phyloP scores from a whole-genome alignment of 2,797 vertebrate species.

The Sciaenops ocellatus region DNA sequence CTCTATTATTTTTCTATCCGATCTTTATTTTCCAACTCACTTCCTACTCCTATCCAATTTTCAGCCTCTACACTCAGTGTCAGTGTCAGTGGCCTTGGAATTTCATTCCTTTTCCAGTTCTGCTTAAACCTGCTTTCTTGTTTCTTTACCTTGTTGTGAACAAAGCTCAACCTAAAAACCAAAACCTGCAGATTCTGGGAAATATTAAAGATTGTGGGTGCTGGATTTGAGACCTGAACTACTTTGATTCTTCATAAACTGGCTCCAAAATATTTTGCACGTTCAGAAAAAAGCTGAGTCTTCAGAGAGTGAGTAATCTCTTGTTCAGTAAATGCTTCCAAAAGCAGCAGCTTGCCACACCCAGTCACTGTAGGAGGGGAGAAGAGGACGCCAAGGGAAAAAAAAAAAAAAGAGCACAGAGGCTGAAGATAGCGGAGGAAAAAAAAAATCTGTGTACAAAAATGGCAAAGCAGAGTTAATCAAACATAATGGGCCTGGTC shows the following conservation, averaged over 20 bases:
- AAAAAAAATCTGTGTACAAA: conserved; percentile 37
- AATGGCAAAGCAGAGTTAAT: conserved; percentile 35
- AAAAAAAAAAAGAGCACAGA: conserved; percentile 15
- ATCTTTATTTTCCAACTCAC: conserved; percentile 67
- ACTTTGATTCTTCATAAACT: conserved; percentile 1
- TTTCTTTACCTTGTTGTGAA: conserved; percentile 16
- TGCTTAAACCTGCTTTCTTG: neutral
- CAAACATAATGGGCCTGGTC: conserved; percentile 15
- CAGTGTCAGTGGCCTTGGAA: conserved; percentile 19
- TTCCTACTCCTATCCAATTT: conserved; percentile 42
- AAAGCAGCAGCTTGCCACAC: conserved; percentile 45
- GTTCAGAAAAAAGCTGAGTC: conserved; percentile 22
- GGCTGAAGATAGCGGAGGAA: neutral
- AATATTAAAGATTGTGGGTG: neutral
- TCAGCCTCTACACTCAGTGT: conserved; percentile 23
- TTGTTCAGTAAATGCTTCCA: conserved; percentile 46
- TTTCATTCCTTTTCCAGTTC: conserved; percentile 25
- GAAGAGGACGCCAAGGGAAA: conserved; percentile 15
- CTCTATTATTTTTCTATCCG: conserved; percentile 61
- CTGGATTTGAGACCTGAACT: conserved; percentile 29
- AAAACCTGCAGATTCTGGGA: neutral
- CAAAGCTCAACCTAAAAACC: neutral
- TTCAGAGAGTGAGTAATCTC: conserved; percentile 20
- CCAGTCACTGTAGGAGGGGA: conserved; percentile 20
- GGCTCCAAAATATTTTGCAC: conserved; percentile 4